These are phyloP conservation scores for Brotula barbata DNA, from an alignment of 2,797 vertebrate species.

Conservation along the genomic window DNA sequence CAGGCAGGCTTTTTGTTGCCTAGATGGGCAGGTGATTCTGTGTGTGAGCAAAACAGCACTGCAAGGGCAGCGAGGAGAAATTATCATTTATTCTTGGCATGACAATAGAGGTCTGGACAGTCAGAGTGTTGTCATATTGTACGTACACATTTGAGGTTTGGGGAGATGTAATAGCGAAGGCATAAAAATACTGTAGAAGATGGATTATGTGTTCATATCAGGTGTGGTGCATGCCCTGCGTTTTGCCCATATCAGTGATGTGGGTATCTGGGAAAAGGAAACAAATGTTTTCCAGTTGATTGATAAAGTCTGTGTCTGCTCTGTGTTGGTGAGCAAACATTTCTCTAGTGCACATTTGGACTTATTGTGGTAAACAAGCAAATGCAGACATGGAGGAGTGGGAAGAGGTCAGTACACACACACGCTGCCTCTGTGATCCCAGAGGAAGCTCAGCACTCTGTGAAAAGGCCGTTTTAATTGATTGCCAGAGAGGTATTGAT, in stretches of 20 bases:
- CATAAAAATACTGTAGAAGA: conserved; percentile 59
- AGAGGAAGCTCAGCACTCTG: conserved; percentile 65
- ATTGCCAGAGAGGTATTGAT: conserved; percentile 85
- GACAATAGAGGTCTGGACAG: conserved; percentile 75
- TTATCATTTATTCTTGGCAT: conserved; percentile 78
- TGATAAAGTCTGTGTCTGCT: conserved; percentile 57
- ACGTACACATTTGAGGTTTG: conserved; percentile 69
- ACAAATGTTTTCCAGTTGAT: conserved; percentile 53
- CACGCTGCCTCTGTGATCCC: conserved; percentile 56
- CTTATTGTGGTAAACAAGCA: conserved; percentile 53
- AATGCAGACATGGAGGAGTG: conserved; percentile 49
- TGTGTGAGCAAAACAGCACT: conserved; percentile 75
- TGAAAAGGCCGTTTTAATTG: conserved; percentile 82
- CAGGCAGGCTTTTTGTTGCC: conserved; percentile 79
- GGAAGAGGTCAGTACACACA: conserved; percentile 55
- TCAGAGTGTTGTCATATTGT: conserved; percentile 77
- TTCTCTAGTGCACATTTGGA: conserved; percentile 34
- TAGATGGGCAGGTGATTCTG: conserved; percentile 83
- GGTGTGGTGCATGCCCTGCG: conserved; percentile 27
- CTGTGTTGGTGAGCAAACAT: conserved; percentile 36
- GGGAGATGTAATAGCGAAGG: conserved; percentile 71
- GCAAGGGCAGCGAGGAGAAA: conserved; percentile 74
- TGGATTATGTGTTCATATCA: conserved; percentile 70
- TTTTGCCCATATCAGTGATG: conserved; percentile 53
- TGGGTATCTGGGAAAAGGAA: conserved; percentile 47